Evolutionary conservation across 2,888 invertebrate species (phyloP).

Genomic region (Calliopum simillimum): DNA sequence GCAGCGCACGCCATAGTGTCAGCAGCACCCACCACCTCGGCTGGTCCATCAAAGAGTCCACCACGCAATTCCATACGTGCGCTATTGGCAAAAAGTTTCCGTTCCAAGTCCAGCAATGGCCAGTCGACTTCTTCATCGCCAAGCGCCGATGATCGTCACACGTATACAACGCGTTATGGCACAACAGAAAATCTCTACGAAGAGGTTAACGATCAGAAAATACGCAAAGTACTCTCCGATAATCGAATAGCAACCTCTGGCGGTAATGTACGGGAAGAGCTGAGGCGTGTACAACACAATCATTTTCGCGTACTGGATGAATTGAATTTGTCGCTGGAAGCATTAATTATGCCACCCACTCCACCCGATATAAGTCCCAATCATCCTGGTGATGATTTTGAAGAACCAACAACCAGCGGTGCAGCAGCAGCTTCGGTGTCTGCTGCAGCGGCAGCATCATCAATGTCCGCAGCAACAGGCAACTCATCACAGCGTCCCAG

Average conservation of each 20-base stretch:
- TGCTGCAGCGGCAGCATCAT: conserved; percentile 36
- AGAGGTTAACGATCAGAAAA: conserved; percentile 66
- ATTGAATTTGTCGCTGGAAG: conserved; percentile 87
- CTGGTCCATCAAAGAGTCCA: conserved; percentile 64
- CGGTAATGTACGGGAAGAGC: conserved; percentile 84
- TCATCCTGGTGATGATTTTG: conserved; percentile 72
- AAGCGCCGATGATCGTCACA: conserved; percentile 69
- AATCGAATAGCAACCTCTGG: conserved; percentile 74
- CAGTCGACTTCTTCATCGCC: conserved; percentile 61
- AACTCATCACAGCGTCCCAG: conserved; percentile 52
- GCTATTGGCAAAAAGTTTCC: conserved; percentile 64
- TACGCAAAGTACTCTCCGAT: conserved; percentile 66
- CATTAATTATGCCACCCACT: conserved; percentile 87
- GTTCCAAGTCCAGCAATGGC: conserved; percentile 60
- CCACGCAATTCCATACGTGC: conserved; percentile 66
- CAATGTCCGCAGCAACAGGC: conserved; percentile 34
- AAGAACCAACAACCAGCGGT: conserved; percentile 46
- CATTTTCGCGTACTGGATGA: conserved; percentile 88
- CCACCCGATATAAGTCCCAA: conserved; percentile 67
- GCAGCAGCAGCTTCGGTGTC: conserved; percentile 38
- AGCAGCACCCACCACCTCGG: conserved; percentile 40
- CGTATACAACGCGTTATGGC: conserved; percentile 82
- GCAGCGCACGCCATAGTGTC: conserved; percentile 46
- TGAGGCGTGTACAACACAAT: conserved; percentile 83
- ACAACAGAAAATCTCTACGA: conserved; percentile 76